Percentiles rank a stretch among this genome's conserved stretches.
phyloP scores from a whole-genome alignment of 1,140 invertebrate genomes.

The Penaeus vannamei region DNA sequence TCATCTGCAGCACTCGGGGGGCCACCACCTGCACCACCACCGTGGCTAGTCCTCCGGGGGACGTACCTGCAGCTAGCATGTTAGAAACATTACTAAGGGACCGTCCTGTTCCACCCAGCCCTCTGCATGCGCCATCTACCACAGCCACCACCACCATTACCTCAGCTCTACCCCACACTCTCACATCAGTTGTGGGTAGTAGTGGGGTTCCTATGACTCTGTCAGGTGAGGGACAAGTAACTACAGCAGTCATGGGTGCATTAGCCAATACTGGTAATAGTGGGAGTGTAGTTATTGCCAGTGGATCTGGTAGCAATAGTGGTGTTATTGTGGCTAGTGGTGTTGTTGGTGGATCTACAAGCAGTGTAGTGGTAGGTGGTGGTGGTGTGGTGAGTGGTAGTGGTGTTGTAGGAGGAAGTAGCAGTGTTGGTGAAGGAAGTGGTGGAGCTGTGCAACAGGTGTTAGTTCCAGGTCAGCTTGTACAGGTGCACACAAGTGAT shows the following conservation, averaged over 20 bases:
- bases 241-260: slow-evolving; percentile 53
- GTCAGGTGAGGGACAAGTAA: slow-evolving; percentile 45
- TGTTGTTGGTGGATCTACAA: slow-evolving; percentile 45
- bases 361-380: slow-evolving; percentile 53
- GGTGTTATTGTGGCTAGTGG: slow-evolving; percentile 59
- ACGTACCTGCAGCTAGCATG: slow-evolving; percentile 65
- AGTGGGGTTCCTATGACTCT: slow-evolving; percentile 42
- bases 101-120: slow-evolving; percentile 59
- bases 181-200: slow-evolving; percentile 48
- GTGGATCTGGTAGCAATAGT: slow-evolving; percentile 45
- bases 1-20: slow-evolving; percentile 47
- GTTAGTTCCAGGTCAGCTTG: slow-evolving; percentile 64
- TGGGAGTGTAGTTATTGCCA: slow-evolving; percentile 51
- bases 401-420: slow-evolving; percentile 47
- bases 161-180: slow-evolving; percentile 42
- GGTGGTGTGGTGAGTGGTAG: slow-evolving; percentile 40
- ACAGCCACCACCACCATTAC: slow-evolving; percentile 55
- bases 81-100: slow-evolving; percentile 68
- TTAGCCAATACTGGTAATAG: slow-evolving; percentile 48
- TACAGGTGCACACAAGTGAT: slow-evolving; percentile 67
- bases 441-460: slow-evolving; percentile 66
- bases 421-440: slow-evolving; percentile 53
- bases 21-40: slow-evolving; percentile 67
- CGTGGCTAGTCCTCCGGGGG: slow-evolving; percentile 67
- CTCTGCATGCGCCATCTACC: slow-evolving; percentile 49